Evolutionary conservation across 2,888 invertebrate species (phyloP), one percentile per base, ranked within the genome.

Genomic region (Hipparchia sbordonii): DNA sequence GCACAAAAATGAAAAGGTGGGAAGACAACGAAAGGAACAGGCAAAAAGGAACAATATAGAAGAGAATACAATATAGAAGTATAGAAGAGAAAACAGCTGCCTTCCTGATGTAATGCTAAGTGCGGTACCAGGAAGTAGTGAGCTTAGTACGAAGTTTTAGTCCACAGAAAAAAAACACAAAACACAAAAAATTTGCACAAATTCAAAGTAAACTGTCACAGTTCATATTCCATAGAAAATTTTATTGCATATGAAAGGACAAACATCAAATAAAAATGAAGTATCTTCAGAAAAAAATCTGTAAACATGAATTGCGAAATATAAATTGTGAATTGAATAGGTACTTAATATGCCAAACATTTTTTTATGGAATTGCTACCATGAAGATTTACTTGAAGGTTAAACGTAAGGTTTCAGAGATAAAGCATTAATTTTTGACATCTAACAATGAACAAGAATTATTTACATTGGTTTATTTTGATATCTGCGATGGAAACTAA

Each of bases 401-500:
- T 10, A 9, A 59, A 59, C 39, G 8, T 63, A 33, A 33, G 12
- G 6, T 65, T 12, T 51, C 10, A 5, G 12, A 12, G 12, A 46
- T 52, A 65, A 12, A 65, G 6, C 23, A 33, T 65, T 13, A 48
- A 13, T 2, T 8, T 62, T 48, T 52, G 13, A 9, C 45, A 12
- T 46, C 13, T 52, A 48, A 63, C 48, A 63, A 63, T 51, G 48
- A 63, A 6, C 1, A 52, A 33, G 12, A 52, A 33, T 65, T 65
- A 52, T 65, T 13, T 10, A 68, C 54, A 48, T 63, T 45, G 9
- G 10, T 70, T 70, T 61, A 52, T 59, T 39, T 68, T n/a, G 66
- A 54, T n/a, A 68, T 54, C 60, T 68, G 33, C 66, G 66, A 60
- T 74, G 63, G 57, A 61, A 66, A 70, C 72, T 75, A 76, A 77